A percentile compares a stretch with the other conserved stretches of the same genome.
Evolutionary conservation across 1,140 invertebrate species (phyloP).

Genomic region (Trichomalopsis sarcophagae): DNA sequence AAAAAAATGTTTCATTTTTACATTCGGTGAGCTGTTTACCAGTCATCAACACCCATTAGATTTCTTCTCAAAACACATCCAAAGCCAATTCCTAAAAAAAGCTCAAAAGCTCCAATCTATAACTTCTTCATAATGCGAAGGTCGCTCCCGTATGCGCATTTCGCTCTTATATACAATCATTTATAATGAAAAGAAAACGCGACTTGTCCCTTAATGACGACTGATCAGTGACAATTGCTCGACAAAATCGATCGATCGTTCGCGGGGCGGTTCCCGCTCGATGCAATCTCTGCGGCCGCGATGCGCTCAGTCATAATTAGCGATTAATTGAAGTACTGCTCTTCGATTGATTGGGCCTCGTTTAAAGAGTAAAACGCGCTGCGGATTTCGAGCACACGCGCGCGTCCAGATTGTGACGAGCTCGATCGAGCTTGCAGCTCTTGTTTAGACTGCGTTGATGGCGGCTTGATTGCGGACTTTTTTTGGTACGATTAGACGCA

Average conservation of each 20-base stretch:
- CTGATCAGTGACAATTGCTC: conserved; percentile 51
- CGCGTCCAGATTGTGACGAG: not conserved
- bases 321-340: conserved; percentile 33
- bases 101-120: no score
- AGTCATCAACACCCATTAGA: no score
- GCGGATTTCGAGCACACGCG: not conserved
- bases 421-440: not conserved
- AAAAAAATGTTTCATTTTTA: no score
- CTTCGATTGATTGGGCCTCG: conserved; percentile 12
- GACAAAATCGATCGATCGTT: conserved; percentile 19
- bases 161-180: not conserved
- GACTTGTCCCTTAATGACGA: conserved; percentile 28
- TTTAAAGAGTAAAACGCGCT: not conserved
- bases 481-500: no score
- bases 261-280: not conserved
- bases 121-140: no score
- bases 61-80: no score
- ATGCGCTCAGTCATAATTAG: conserved; percentile 38
- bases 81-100: no score
- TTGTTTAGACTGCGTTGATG: conserved; percentile 1
- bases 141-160: no score
- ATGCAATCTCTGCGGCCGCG: not conserved
- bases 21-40: no score
- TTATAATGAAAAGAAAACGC: conserved; percentile 23
- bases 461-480: no score